Evolutionary conservation across 2,888 invertebrate genomes (phyloP).

Genomic region (Nymphalis c-album): DNA sequence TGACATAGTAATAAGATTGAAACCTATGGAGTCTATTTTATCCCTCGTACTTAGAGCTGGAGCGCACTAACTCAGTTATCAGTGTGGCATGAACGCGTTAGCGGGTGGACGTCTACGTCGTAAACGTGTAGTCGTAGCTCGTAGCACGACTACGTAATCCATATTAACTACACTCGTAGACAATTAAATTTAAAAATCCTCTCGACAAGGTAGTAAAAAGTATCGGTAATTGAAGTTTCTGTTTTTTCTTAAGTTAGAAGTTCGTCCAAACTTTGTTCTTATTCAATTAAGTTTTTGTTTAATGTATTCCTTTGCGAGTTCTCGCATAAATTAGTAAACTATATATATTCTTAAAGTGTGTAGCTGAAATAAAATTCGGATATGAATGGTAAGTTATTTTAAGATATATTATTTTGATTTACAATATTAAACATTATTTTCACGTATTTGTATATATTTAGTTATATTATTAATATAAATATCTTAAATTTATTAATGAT

Average conservation of each 20-base stretch:
- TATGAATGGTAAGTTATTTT: slow-evolving; percentile 15
- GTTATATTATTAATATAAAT: no score
- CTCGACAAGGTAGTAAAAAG: slow-evolving; percentile 9
- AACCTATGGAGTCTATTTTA: slow-evolving; percentile 3
- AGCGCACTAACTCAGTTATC: slow-evolving; percentile 40
- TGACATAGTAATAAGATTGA: slow-evolving; percentile 10
- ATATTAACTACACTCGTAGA: slow-evolving; percentile 25
- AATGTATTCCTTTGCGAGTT: background rate
- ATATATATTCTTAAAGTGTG: background rate
- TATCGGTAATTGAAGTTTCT: slow-evolving; percentile 23
- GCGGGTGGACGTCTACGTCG: slow-evolving; percentile 62
- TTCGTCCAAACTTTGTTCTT: slow-evolving; percentile 8
- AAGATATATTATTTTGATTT: background rate
- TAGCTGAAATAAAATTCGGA: background rate
- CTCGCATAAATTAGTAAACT: background rate
- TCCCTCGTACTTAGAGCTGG: slow-evolving; percentile 24
- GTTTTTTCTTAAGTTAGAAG: slow-evolving; percentile 4
- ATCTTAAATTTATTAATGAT: no score
- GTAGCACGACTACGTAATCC: slow-evolving; percentile 26
- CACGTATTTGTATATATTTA: no score
- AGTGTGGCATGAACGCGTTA: slow-evolving; percentile 55
- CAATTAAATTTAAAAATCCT: slow-evolving; percentile 27
- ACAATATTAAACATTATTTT: background rate
- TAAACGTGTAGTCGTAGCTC: slow-evolving; percentile 38
- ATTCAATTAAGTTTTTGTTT: background rate